These are phyloP conservation scores for Mystacornis crossleyi DNA, from an alignment of 2,113 vertebrate genomes.

Conservation along the genomic window DNA sequence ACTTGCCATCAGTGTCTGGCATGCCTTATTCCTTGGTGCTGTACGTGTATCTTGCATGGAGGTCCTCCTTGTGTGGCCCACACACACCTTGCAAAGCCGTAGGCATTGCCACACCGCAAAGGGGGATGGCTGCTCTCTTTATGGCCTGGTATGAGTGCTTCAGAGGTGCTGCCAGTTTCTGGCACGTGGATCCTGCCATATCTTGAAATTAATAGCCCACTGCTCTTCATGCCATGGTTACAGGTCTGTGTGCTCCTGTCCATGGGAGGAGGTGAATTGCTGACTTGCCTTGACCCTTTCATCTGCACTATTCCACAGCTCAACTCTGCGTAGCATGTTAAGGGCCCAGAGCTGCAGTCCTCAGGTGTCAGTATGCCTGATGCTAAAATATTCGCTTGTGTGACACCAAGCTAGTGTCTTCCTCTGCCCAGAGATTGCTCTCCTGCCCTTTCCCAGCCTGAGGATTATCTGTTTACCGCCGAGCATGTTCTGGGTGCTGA, in stretches of 20 bases:
- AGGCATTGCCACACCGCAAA: not conserved
- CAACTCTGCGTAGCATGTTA: accelerated
- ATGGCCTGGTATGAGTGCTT: not conserved
- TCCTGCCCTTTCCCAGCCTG: not conserved
- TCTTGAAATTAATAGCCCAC: not conserved
- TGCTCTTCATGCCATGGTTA: not conserved
- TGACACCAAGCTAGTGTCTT: not conserved
- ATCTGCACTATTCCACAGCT: not conserved
- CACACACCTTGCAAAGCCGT: not conserved
- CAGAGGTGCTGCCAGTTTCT: not conserved
- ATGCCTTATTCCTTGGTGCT: not conserved
- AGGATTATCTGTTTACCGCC: not conserved
- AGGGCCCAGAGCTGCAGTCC: not conserved
- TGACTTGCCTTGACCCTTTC: not conserved
- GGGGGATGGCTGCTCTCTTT: not conserved
- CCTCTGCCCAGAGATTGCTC: not conserved
- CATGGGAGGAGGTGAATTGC: not conserved
- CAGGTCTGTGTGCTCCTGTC: not conserved
- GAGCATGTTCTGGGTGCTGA: not conserved
- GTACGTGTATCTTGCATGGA: not conserved
- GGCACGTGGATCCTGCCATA: not conserved
- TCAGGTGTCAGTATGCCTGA: not conserved
- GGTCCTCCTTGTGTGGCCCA: not conserved
- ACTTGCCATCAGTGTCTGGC: not conserved
- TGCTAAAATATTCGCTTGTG: not conserved